These are phyloP conservation scores for Brachionus asplanchnoidis DNA, from an alignment of 1,140 invertebrate genomes.

Conservation along the genomic window DNA sequence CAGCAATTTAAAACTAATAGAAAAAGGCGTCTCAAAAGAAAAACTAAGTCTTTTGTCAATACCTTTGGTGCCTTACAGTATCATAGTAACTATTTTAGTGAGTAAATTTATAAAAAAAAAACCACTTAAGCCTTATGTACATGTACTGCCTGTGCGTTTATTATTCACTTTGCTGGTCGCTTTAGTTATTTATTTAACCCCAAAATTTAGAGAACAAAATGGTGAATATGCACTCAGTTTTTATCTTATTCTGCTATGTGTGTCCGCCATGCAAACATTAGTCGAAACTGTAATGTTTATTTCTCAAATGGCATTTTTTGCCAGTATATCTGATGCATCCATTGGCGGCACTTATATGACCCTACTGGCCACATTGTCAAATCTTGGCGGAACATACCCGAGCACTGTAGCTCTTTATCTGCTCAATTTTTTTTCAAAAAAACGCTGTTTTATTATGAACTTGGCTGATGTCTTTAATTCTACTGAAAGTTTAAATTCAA, in stretches of 20 bases:
- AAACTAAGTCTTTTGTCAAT: constrained; percentile 78
- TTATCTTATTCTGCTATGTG: not conserved
- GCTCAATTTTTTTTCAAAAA: not conserved
- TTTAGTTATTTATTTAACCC: constrained; percentile 25
- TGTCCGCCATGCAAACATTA: not conserved
- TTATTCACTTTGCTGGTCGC: constrained; percentile 72
- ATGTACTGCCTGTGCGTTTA: constrained; percentile 71
- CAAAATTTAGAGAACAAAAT: constrained; percentile 2
- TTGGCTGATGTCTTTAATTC: not conserved
- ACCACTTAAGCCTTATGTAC: constrained; percentile 81
- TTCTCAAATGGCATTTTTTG: constrained; percentile 75
- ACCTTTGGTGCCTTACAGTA: constrained; percentile 86
- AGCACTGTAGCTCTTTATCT: constrained; percentile 3
- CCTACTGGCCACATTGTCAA: constrained; percentile 87
- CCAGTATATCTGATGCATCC: constrained; percentile 76
- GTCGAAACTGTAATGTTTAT: constrained; percentile 1
- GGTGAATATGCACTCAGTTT: not conserved
- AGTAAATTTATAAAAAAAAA: constrained; percentile 79
- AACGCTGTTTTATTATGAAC: not conserved
- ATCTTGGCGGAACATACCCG: constrained; percentile 64
- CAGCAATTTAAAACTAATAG: constrained; percentile 84
- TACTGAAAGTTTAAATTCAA: not conserved
- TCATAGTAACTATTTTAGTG: constrained; percentile 81
- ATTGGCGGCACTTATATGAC: constrained; percentile 99
- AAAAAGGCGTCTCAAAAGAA: constrained; percentile 83